Evolutionary conservation across 2,113 vertebrate species (phyloP).

Genomic region (Turnix velox): DNA sequence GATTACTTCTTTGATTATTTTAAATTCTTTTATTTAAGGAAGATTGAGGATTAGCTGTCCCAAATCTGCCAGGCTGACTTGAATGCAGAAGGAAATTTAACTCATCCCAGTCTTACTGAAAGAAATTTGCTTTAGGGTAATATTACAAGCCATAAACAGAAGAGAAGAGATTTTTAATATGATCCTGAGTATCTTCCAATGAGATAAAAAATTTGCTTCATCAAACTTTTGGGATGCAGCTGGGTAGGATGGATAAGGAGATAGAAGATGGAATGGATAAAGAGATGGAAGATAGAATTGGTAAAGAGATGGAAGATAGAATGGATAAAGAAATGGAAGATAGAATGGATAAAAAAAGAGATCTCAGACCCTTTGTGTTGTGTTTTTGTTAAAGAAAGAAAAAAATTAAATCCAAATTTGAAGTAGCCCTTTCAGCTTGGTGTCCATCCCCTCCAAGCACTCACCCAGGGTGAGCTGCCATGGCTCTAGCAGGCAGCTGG

Average conservation of each 20-base stretch:
- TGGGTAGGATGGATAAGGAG: not conserved
- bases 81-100: too few relatives aligned
- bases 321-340: too few relatives aligned
- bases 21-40: too few relatives aligned
- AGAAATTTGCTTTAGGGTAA: not conserved
- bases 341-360: too few relatives aligned
- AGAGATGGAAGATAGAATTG: too few relatives aligned
- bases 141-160: not conserved
- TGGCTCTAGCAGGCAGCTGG: not conserved
- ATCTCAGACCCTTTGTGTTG: rapidly evolving
- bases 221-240: not conserved
- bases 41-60: too few relatives aligned
- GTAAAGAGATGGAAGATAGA: too few relatives aligned
- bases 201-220: not conserved
- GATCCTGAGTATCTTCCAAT: not conserved
- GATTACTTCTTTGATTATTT: too few relatives aligned
- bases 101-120: too few relatives aligned
- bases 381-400: not conserved
- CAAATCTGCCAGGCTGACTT: too few relatives aligned
- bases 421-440: not conserved
- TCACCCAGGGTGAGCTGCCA: not conserved
- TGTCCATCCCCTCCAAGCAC: not conserved
- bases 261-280: too few relatives aligned
- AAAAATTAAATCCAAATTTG: not conserved
- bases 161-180: not conserved